Conservation (phyloP, 2,113 vertebrate species). For the Fregata magnificens region DNA sequence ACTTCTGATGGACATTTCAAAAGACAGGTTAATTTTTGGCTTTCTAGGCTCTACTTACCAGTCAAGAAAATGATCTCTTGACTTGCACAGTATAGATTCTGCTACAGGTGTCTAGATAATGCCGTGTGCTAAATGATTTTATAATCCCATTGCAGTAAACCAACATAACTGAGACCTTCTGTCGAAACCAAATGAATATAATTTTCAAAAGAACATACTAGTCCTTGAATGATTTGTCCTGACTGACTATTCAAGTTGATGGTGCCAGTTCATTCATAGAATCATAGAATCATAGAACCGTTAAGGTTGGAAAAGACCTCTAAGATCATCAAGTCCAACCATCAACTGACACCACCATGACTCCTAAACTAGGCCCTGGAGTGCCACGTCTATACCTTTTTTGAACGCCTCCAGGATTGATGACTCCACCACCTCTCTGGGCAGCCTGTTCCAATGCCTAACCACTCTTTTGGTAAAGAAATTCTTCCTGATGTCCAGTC, state of each 20-base stretch:
- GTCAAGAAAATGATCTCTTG: not conserved
- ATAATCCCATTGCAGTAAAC: not conserved
- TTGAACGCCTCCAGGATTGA: too few species aligned
- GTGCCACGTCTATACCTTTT: too few species aligned
- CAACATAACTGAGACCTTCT: not conserved
- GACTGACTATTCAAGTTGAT: not conserved
- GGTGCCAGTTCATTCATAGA: not conserved
- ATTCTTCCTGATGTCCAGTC: too few species aligned
- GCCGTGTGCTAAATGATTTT: not conserved
- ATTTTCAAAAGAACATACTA: not conserved
- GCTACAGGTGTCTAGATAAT: not conserved
- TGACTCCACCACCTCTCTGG: too few species aligned
- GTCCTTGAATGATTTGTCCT: not conserved
- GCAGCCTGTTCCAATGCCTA: too few species aligned
- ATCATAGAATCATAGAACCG: too few species aligned
- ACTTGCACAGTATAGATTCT: not conserved
- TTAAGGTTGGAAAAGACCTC: too few species aligned
- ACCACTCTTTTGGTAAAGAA: too few species aligned
- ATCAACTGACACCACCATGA: too few species aligned
- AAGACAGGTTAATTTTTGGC: not conserved
- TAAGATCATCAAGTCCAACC: too few species aligned
- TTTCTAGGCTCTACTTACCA: not conserved
- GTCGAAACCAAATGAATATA: not conserved
- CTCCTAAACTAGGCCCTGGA: too few species aligned
- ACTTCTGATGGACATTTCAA: not conserved